Evolutionary conservation across 2,888 invertebrate species (phyloP).

Genomic region (Brachyptera putata): DNA sequence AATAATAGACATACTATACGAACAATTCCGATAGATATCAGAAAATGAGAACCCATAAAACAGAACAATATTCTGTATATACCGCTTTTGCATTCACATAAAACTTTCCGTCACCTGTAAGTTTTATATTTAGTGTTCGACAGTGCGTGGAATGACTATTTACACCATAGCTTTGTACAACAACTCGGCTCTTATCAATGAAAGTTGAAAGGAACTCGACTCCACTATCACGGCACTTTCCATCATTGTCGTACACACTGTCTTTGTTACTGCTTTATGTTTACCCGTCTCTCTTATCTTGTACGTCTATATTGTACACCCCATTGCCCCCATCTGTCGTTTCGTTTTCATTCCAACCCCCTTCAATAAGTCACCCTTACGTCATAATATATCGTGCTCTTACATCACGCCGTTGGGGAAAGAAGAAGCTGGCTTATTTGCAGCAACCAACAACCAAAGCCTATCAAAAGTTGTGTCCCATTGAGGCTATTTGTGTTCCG

Average conservation of each 20-base stretch:
- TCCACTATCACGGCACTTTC: not conserved
- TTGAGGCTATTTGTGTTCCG: conserved; percentile 1
- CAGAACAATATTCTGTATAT: no score
- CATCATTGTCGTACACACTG: conserved; percentile 1
- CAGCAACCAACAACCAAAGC: not conserved
- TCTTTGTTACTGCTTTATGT: conserved; percentile 10
- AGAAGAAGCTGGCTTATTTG: conserved; percentile 7
- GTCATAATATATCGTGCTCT: not conserved
- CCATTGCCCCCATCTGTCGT: conserved; percentile 19
- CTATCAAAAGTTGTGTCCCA: conserved; percentile 13
- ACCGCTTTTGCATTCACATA: no score
- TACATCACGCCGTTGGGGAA: conserved; percentile 1
- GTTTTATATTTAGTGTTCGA: no score
- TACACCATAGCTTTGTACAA: not conserved
- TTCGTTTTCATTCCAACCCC: conserved; percentile 7
- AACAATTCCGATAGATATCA: no score
- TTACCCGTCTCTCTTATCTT: not conserved
- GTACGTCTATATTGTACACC: conserved; percentile 9
- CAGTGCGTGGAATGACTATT: not conserved
- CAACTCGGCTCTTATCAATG: conserved; percentile 3
- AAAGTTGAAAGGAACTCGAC: conserved; percentile 2
- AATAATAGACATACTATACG: no score
- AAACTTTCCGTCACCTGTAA: no score
- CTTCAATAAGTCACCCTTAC: conserved; percentile 8
- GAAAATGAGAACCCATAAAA: not conserved